Evolutionary conservation across 2,113 vertebrate species (phyloP), one percentile per base, ranked within the genome.

Genomic region (Pholis gunnellus): DNA sequence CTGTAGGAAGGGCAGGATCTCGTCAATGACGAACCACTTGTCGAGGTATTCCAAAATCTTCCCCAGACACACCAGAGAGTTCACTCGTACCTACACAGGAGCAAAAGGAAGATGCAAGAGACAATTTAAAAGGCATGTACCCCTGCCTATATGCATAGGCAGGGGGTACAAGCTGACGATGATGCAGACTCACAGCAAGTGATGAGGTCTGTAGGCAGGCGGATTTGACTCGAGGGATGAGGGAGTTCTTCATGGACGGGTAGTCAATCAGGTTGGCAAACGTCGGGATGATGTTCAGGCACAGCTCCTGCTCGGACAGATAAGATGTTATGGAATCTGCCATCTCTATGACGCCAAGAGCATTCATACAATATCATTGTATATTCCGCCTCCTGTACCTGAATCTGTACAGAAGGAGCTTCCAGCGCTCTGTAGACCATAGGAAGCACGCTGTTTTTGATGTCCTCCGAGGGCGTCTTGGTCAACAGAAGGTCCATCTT

Each of bases 201-300:
- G 98, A 99, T 83, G 98, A 98, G 0, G 98, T 99, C 93, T 99
- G 97, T 29, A 99, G 95, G 94, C 98, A 99, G 52, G 97, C 97
- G 42, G 95, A 96, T 94, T 97, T 99, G 94, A 99, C 97, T 85
- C 97, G 97, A 89, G 98, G 98, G 93, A 99, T 99, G 88, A 99
- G 96, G 59, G 98, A 94, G 89, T 99, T 99, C 96, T 99, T 99
- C 97, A 99, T 99, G 81, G 98, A 99, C 9, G 98, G 97, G 80
- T 99, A 99, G 83, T 99, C 98, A 83, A 99, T 99, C 91, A 99
- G 95, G 95, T 99, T 99, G 92, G 98, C 97, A 93, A 99, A 99
- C 0, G 97, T 98, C 22, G 98, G 98, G 91, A 99, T 99, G 95
- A 99, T 99, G 92, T 99, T 99, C 86, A 99, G 93, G 87, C 98